Base-by-base conservation (phyloP, 2,113 vertebrate species). In the Cephalopholis sonnerati region DNA sequence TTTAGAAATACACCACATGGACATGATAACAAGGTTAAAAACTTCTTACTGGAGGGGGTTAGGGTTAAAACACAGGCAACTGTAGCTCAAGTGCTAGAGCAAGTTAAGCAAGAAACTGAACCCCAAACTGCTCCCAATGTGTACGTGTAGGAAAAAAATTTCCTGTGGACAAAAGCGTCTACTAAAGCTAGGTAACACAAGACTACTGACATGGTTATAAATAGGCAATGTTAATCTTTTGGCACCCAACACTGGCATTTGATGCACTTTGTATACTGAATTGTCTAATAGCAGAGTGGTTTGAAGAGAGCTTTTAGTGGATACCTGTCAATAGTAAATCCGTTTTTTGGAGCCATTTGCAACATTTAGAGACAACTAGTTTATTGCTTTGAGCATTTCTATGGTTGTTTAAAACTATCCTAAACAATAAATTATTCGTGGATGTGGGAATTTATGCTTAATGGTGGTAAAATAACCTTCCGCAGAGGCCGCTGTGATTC, bases 381-480 rank as follows among this genome's bases (percentile, higher is more conserved):
- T 55, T 48, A 65, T 24, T 48, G 59, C 22, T 44, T 44, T 44
- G 8, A 12, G 41, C 41, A 44, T 44, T 44, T 50, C 0, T 68
- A 5, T 51, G 48, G 20, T 11, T 39, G 24, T 55, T 70, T 55
- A 50, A 46, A 76, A 57, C 6, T 5, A 2, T 36, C 16, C 50
- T 36, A 16, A 54, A 46, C 32, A 72, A 82, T 70, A 36, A 76
- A 70, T 68, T 48, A 55, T 24, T 39, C 48, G 58, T n/a, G 5
- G 58, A 57, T 63, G 25, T 36, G n/a, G 53, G 17, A 5, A 57
- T 15, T 61, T 51, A 20, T 44, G 41, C 32, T 39, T 44, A 8
- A 53, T 61, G 17, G 13, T n/a, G 12, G 17, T 20, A 62, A 44
- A 59, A 75, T 55, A 32, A 59, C 46, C 8, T 24, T 51, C 50